Percentiles rank a stretch among this genome's conserved stretches.
Conservation (phyloP, 2,113 vertebrate genomes). For the Corythaeola cristata region DNA sequence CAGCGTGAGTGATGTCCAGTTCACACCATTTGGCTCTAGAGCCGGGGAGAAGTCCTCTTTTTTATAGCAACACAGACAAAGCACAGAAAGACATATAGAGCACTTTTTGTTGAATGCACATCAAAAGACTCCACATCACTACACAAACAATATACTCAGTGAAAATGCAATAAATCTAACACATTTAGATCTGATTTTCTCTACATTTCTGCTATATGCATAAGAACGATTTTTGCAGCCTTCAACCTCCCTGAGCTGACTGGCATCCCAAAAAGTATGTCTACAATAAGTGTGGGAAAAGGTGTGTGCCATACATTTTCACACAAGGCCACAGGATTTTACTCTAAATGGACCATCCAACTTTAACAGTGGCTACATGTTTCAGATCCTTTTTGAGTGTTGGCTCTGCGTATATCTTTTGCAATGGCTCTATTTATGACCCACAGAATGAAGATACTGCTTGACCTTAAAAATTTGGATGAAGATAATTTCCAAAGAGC, state of each 20-base stretch:
- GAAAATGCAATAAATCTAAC: neutral
- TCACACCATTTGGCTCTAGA: neutral
- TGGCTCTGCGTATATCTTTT: neutral
- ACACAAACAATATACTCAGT: neutral
- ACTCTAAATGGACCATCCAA: neutral
- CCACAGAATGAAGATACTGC: neutral
- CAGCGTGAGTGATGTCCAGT: neutral
- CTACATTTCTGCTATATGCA: neutral
- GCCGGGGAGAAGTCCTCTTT: neutral
- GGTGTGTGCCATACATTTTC: neutral
- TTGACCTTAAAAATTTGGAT: neutral
- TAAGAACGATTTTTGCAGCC: neutral
- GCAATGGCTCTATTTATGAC: neutral
- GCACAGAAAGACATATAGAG: neutral
- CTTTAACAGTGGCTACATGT: neutral
- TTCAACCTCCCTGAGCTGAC: neutral
- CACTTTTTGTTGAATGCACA: neutral
- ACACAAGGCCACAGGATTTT: neutral
- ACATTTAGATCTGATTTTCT: neutral
- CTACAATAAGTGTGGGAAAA: neutral
- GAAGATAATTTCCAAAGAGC: neutral
- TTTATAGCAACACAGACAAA: neutral
- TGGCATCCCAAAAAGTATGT: neutral
- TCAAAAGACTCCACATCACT: neutral
- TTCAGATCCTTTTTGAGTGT: neutral